Conservation (phyloP, 2,113 vertebrate species). For the Platysternon megacephalum region DNA sequence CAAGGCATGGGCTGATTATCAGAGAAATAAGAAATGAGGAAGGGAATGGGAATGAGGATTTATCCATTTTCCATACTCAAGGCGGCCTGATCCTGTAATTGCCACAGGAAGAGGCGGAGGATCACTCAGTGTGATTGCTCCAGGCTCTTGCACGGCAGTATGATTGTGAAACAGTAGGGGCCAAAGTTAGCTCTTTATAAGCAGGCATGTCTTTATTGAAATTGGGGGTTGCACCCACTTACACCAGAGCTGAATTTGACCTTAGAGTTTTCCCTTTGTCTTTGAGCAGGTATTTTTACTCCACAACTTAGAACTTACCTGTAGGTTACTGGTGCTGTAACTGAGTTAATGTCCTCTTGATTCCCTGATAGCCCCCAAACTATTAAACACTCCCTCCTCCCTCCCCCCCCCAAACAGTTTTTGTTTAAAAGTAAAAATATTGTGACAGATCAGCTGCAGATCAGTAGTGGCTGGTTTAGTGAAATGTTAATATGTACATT, state of each 20-base stretch:
- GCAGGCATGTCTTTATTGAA: not conserved
- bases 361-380: not conserved
- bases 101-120: not conserved
- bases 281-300: not conserved
- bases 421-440: not conserved
- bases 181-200: not conserved
- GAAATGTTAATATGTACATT: not conserved
- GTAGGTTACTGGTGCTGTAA: not conserved
- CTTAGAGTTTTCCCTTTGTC: not conserved
- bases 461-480: not conserved
- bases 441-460: not conserved
- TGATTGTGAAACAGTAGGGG: not conserved
- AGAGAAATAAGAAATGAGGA: not conserved
- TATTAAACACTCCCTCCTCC: not conserved
- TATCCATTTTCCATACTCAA: accelerated
- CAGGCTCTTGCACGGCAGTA: not conserved
- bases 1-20: not conserved
- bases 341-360: not conserved
- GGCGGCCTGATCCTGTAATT: not conserved
- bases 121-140: not conserved
- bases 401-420: not conserved
- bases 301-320: not conserved
- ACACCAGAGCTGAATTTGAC: not conserved
- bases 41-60: not conserved
- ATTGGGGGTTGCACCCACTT: not conserved